phyloP scores from a whole-genome alignment of 2,888 invertebrate species.

The Epinotia nisella region DNA sequence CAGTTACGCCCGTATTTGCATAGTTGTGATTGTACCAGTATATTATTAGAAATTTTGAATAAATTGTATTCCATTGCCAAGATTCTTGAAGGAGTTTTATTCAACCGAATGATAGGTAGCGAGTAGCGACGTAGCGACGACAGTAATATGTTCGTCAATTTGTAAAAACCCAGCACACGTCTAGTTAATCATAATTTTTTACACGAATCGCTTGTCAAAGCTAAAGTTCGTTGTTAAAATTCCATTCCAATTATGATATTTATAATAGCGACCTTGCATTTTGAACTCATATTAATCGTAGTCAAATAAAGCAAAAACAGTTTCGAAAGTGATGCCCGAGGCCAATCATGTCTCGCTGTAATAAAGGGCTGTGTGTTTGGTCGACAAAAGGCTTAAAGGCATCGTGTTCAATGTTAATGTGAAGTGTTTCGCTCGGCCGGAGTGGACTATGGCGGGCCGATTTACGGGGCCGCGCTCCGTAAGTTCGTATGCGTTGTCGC shows the following conservation, averaged over 20 bases:
- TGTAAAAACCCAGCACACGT: not conserved
- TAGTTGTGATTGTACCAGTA: slow-evolving; percentile 1
- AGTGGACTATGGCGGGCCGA: not conserved
- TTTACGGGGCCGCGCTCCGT: not conserved
- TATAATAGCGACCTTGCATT: slow-evolving; percentile 49
- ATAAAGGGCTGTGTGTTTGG: slow-evolving; percentile 78
- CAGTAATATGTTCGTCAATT: not conserved
- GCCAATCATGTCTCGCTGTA: slow-evolving; percentile 82
- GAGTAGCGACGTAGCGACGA: not conserved
- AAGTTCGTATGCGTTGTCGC: slow-evolving; percentile 62
- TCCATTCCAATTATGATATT: slow-evolving; percentile 8
- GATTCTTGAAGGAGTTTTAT: not conserved
- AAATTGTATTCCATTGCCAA: slow-evolving; percentile 12
- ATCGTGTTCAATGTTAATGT: not conserved
- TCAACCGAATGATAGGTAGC: not conserved
- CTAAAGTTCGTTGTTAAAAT: not conserved
- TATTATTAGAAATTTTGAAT: slow-evolving; percentile 28
- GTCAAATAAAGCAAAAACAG: slow-evolving; percentile 63
- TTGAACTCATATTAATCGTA: slow-evolving; percentile 52
- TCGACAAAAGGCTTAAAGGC: not conserved
- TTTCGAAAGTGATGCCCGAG: slow-evolving; percentile 70
- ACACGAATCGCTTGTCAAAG: not conserved
- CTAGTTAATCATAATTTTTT: not conserved
- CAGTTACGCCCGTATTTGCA: not conserved
- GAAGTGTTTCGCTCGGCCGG: not conserved